Base-by-base conservation (phyloP, 2,113 vertebrate genomes). In the Alethe diademata region DNA sequence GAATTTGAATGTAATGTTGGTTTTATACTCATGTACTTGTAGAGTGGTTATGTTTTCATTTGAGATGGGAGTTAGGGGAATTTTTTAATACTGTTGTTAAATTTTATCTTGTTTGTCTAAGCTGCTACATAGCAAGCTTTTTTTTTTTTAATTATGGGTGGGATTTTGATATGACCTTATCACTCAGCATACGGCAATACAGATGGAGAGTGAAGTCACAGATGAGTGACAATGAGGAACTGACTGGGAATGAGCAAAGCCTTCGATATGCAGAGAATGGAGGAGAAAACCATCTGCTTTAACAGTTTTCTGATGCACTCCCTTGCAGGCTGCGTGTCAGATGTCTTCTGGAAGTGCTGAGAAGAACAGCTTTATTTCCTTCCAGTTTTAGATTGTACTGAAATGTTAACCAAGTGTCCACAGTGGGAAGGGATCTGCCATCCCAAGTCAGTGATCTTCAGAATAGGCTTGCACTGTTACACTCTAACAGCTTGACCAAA, bases 171-270 rank as follows among this genome's bases (percentile, higher is more conserved):
- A 42, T 85, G 70, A 92, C 93, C 89, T 84, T 89, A 71, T 83
- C 43, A 67, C 24, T 94, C 40, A 64, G n/a, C 93, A 92, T 91
- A 95, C 1, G 40, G 79, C 56, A 89, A 7, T 95, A 31, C 96
- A 96, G 94, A 89, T 95, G 91, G 93, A 95, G 84, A 86, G n/a
- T 24, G 57, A 60, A 93, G 51, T 60, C 11, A 5, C 86, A 95
- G 60, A 74, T 93, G 89, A 95, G 86, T 89, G 89, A 92, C 83
- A 89, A 10, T 17, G 75, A 92, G 67, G 54, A 90, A 78, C 25
- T 0, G 61, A 62, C 94, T 95, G 94, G 57, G 65, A 96, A 96
- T 89, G 94, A 95, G 91, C 91, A 93, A 91, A 78, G 31, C 19
- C 40, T 78, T 76, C 1, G 0, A 64, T 81, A 53, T 42, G 38